Evolutionary conservation across 2,888 invertebrate genomes (phyloP).

Genomic region (Geophilus truncorum): DNA sequence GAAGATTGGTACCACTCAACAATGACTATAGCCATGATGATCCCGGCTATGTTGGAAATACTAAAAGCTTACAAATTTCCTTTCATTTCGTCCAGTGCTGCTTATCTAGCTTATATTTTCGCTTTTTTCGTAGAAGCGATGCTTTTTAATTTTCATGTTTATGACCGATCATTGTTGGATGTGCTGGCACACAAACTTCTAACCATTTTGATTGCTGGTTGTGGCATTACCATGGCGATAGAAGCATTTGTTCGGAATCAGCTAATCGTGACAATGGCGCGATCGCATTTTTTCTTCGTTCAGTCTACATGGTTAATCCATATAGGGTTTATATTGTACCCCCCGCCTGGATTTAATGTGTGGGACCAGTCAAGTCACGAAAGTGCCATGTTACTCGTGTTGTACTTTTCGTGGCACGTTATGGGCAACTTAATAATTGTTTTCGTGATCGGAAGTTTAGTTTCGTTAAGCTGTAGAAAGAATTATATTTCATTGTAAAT

Average conservation of each 20-base stretch:
- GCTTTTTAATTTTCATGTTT: slow-evolving; percentile 53
- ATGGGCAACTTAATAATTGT: no score
- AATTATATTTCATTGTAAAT: no score
- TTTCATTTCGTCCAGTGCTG: no score
- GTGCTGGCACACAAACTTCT: slow-evolving; percentile 48
- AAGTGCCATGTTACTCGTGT: slow-evolving; percentile 50
- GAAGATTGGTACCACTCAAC: no score
- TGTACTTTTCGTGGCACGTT: slow-evolving; percentile 42
- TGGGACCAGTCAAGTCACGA: no score
- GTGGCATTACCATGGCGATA: slow-evolving; percentile 44
- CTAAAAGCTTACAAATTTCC: no score
- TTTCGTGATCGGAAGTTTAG: no score
- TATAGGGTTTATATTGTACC: slow-evolving; percentile 53
- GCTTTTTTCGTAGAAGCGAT: no score
- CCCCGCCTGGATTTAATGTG: slow-evolving; percentile 44
- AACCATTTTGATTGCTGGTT: slow-evolving; percentile 47
- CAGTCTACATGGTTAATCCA: slow-evolving; percentile 56
- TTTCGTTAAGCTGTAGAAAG: no score
- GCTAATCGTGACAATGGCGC: slow-evolving; percentile 46
- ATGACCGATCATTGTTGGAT: slow-evolving; percentile 49
- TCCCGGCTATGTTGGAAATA: no score
- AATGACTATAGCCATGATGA: no score
- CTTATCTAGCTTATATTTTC: no score
- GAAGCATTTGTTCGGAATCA: slow-evolving; percentile 48
- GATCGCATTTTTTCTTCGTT: slow-evolving; percentile 49